A percentile compares a stretch with the other conserved stretches of the same genome.
These are phyloP conservation scores for Jordanella pulchra DNA, from an alignment of 2,797 vertebrate genomes.

Conservation along the genomic window DNA sequence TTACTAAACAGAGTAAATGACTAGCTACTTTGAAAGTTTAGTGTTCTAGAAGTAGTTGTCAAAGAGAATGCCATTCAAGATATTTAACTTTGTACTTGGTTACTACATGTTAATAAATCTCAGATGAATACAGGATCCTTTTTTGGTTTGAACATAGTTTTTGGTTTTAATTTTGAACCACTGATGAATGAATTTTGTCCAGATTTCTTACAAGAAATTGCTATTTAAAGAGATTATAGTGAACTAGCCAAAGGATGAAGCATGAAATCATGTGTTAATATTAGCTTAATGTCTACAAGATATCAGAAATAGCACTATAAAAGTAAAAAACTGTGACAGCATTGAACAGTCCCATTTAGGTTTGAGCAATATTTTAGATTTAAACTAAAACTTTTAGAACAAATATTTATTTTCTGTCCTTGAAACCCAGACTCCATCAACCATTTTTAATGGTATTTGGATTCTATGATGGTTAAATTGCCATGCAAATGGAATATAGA, in stretches of 20 bases:
- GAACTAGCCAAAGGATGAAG: neutral
- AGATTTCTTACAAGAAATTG: neutral
- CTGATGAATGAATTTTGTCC: neutral
- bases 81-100: neutral
- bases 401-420: too few relatives aligned
- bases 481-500: too few relatives aligned
- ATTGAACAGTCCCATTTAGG: neutral
- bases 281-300: neutral
- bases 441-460: too few relatives aligned
- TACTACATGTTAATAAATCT: neutral
- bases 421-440: too few relatives aligned
- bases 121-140: neutral
- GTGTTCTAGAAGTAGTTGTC: neutral
- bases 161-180: neutral
- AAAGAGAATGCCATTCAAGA: neutral
- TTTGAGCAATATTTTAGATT: neutral
- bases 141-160: neutral
- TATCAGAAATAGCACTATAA: neutral
- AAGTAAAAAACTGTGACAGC: neutral
- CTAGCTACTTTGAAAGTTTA: too few relatives aligned
- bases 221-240: neutral
- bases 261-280: neutral
- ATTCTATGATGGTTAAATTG: too few relatives aligned
- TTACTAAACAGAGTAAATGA: neutral
- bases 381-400: neutral